A percentile compares a stretch with the other conserved stretches of the same genome.
Evolutionary conservation across 2,888 invertebrate species (phyloP).

Genomic region (Metopia argyrocephala): DNA sequence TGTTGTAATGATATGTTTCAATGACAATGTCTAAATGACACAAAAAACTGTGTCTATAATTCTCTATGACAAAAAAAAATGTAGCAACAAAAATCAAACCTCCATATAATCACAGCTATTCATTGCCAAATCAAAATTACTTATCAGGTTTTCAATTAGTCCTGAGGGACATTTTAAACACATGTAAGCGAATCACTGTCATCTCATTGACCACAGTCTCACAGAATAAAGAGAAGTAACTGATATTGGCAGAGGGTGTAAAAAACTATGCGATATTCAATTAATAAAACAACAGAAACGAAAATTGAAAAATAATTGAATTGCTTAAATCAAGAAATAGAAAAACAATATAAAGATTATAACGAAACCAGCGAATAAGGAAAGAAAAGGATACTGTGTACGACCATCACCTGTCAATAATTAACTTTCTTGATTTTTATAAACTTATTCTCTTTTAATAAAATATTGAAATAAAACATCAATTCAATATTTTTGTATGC

Average conservation of each 20-base stretch:
- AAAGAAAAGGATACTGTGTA: not conserved
- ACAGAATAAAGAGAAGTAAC: no score
- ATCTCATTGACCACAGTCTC: no score
- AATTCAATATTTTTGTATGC: no score
- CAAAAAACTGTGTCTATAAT: no score
- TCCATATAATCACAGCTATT: not conserved
- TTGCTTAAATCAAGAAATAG: not conserved
- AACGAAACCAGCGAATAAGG: not conserved
- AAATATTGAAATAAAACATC: no score
- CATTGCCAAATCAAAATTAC: not conserved
- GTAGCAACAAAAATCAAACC: no score
- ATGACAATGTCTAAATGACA: no score
- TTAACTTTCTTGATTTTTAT: no score
- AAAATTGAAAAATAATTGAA: not conserved
- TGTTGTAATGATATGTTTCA: no score
- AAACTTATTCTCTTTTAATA: no score
- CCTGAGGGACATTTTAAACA: not conserved
- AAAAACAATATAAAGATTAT: not conserved
- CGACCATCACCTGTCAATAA: not conserved
- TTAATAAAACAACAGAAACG: not conserved
- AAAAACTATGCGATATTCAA: not conserved
- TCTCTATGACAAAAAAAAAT: no score
- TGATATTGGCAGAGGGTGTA: not conserved
- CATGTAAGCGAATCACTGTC: no score
- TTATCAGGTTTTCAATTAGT: not conserved